Evolutionary conservation across 2,797 vertebrate genomes (phyloP), one percentile per base, ranked within the genome.

Genomic region (Argentina silus): DNA sequence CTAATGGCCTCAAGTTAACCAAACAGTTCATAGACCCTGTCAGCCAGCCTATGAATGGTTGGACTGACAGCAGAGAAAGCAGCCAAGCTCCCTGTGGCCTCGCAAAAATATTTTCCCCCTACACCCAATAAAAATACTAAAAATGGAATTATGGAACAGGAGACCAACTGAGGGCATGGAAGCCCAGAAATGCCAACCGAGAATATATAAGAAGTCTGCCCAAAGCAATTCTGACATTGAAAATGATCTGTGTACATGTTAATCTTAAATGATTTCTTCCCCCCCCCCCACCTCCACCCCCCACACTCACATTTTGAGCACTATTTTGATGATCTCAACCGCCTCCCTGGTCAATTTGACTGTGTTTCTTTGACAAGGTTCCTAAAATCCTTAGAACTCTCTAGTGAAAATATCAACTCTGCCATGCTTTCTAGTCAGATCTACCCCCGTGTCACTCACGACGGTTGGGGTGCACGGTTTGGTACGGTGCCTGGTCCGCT

Each of bases 371-470:
- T 64, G 60, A 62, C 76, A 72, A 66, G 67, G 79, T 84, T 83
- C 70, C 23, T 63, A 47, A 79, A 75, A 71, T 66, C 17, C 19
- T 81, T 79, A 71, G 63, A 77, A 68, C 67, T 72, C 45, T 57
- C 67, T 76, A 36, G 74, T 76, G 62, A 76, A 85, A 87, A 87
- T 82, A 84, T 45, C 56, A 78, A 44, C 23, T 17, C 75, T 77
- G 83, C 75, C 78, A 79, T 67, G 59, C 71, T 78, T 81, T 86
- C 79, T 84, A 70, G 77, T 80, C 72, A 15, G 77, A 81, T 78
- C 27, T 70, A 68, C 21, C 72, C 69, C 64, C 17, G 74, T 80
- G 78, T 87, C 78, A 77, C 65, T 81, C 82, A 78, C 47, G 42
- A 7, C 47, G 42, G 65, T 45, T 72, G 64, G 74, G 23, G 44